A percentile compares a stretch with the other conserved stretches of the same genome.
Conservation (phyloP, 2,797 vertebrate species). For the Dromococcyx pavoninus region DNA sequence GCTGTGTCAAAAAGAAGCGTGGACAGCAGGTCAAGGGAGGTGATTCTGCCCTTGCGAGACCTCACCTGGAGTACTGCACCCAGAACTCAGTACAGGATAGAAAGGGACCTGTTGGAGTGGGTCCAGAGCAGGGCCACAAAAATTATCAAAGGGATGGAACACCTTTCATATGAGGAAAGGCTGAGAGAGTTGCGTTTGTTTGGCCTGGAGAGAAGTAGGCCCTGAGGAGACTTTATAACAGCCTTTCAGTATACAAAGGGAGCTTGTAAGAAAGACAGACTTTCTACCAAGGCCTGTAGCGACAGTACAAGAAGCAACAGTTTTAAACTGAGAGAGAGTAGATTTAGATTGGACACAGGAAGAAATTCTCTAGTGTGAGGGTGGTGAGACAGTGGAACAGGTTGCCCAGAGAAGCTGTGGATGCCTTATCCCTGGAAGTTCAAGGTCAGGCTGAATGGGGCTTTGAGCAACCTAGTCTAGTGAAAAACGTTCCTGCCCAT, state of each 20-base stretch:
- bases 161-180: not conserved
- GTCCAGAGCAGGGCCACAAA: not conserved
- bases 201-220: not conserved
- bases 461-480: not conserved
- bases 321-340: not conserved
- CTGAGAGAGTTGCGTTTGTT: not conserved
- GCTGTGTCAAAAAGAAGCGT: not conserved
- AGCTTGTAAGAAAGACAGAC: not conserved
- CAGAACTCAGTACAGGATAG: not conserved
- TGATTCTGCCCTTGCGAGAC: not conserved
- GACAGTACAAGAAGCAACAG: not conserved
- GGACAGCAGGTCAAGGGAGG: not conserved
- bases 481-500: not conserved
- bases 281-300: no score
- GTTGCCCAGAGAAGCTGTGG: not conserved
- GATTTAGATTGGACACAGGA: not conserved
- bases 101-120: fast-evolving
- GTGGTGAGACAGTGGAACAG: not conserved
- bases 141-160: not conserved
- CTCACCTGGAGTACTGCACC: fast-evolving
- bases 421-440: not conserved
- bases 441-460: not conserved
- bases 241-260: not conserved
- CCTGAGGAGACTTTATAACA: not conserved
- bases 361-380: not conserved